Base-by-base conservation (phyloP, 2,113 vertebrate genomes). In the Neodontobutis hainanensis region DNA sequence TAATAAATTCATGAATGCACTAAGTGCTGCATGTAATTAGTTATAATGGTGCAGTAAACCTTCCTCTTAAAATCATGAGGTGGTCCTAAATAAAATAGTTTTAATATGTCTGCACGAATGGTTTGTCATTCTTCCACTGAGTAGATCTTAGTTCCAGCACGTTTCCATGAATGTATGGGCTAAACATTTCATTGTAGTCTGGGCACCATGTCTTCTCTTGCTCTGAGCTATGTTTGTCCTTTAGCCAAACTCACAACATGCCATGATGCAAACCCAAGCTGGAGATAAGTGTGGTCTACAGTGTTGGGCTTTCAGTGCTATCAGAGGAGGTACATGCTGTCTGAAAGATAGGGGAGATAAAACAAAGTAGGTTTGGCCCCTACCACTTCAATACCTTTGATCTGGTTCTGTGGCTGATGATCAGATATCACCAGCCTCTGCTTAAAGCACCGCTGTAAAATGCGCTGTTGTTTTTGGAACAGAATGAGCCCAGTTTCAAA, bases 381-480 rank as follows among this genome's bases (percentile, higher is more conserved):
- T 27, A 64, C 64, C 50, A 57, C 65, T 64, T 55, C 68, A 77
- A 81, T 79, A 51, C 76, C 64, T 75, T 71, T 83, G 77, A 83
- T 83, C 85, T 83, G 75, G 74, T 9, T 77, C 65, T 78, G 80
- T 46, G 73, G 73, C 78, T 51, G 80, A 43, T n/a, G 65, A 69
- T 75, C 61, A 73, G 70, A 88, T 84, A 84, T 69, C 77, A 85
- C 84, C 84, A 68, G 84, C 14, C 82, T 84, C 77, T 67, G 62
- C 67, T 62, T 49, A 62, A 64, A 72, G 66, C 59, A 27, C 60
- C 6, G 19, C 68, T 56, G 65, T 82, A 73, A 73, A 70, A 71
- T 62, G 11, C 53, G 34, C 46, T 79, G 85, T 81, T 84, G 78
- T 73, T 83, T 77, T 84, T 87, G 80, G 86, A 81, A 42, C 2